Conservation (phyloP, 2,113 vertebrate species). For the Chaetura pelagica region DNA sequence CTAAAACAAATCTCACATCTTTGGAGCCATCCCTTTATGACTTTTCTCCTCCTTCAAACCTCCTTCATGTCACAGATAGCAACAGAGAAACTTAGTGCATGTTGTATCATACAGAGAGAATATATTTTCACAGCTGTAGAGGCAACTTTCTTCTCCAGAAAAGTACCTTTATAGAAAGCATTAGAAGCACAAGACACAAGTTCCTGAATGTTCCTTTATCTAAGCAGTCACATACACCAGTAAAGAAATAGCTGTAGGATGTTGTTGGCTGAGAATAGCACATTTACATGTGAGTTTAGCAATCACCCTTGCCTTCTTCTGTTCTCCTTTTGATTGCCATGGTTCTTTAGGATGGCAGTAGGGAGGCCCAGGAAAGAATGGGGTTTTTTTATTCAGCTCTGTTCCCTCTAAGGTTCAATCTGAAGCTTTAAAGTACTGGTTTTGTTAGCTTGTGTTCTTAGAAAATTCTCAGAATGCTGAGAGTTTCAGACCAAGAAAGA, state of each 20-base stretch:
- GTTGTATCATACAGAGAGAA: accelerated
- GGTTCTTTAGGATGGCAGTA: background rate
- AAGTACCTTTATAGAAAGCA: background rate
- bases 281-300: background rate
- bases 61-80: background rate
- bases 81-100: accelerated
- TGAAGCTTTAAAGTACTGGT: background rate
- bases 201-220: background rate
- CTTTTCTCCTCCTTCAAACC: background rate
- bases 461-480: background rate
- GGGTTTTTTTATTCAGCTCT: background rate
- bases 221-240: background rate
- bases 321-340: background rate
- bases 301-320: background rate
- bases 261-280: background rate
- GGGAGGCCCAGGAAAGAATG: background rate
- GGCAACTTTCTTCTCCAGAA: background rate
- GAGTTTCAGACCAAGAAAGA: background rate
- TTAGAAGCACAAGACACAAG: background rate
- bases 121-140: background rate
- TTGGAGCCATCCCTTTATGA: background rate
- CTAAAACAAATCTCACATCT: background rate
- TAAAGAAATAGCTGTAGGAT: background rate
- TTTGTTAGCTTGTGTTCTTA: background rate
- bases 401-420: background rate